A percentile compares a stretch with the other conserved stretches of the same genome.
phyloP scores from a whole-genome alignment of 1,140 invertebrate species.

The Chelonus insularis region DNA sequence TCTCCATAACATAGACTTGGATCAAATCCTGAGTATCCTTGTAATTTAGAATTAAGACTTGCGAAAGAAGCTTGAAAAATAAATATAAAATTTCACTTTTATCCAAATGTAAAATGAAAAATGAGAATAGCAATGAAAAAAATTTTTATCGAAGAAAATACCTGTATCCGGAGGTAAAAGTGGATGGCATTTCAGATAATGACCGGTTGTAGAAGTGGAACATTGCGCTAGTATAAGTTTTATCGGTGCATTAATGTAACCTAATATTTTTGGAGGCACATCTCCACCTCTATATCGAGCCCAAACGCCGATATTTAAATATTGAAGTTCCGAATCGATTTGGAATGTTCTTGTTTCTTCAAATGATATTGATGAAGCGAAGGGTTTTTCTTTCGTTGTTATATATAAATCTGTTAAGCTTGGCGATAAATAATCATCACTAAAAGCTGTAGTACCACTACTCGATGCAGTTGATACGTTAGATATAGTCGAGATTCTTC shows the following conservation, averaged over 20 bases:
- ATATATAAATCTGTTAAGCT: slow-evolving; percentile 46
- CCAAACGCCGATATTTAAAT: slow-evolving; percentile 85
- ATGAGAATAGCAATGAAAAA: too few species aligned
- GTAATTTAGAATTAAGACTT: slow-evolving; percentile 58
- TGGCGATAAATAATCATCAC: slow-evolving; percentile 33
- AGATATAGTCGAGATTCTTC: slow-evolving; percentile 50
- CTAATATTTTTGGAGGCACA: slow-evolving; percentile 69
- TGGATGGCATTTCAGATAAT: slow-evolving; percentile 75
- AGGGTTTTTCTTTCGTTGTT: slow-evolving; percentile 53
- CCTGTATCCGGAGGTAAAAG: slow-evolving; percentile 72
- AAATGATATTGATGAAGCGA: slow-evolving; percentile 66
- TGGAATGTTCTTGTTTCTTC: slow-evolving; percentile 77
- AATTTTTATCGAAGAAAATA: too few species aligned
- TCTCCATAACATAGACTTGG: slow-evolving; percentile 88
- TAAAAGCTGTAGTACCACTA: slow-evolving; percentile 23
- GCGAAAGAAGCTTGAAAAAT: slow-evolving; percentile 63
- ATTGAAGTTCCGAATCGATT: slow-evolving; percentile 70
- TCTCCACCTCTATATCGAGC: slow-evolving; percentile 62
- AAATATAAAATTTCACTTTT: slow-evolving; percentile 1
- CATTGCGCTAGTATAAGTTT: slow-evolving; percentile 77
- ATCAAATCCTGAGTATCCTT: slow-evolving; percentile 79
- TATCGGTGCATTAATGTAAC: slow-evolving; percentile 80
- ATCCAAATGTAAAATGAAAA: too few species aligned
- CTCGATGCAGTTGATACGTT: slow-evolving; percentile 45
- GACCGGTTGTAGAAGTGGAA: slow-evolving; percentile 76